Evolutionary conservation across 1,140 invertebrate genomes (phyloP).

Genomic region (Nixonia krombeini): DNA sequence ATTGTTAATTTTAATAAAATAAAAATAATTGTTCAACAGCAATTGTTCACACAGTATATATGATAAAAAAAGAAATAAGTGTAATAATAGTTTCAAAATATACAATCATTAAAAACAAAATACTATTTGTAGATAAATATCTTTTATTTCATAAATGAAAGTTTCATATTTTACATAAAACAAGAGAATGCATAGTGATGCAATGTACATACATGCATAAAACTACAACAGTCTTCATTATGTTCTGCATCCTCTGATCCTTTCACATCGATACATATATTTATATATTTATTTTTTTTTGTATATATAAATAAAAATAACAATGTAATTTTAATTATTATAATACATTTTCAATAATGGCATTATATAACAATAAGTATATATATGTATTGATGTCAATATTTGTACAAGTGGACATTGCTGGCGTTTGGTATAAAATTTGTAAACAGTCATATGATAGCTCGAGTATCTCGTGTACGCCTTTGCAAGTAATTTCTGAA

Average conservation of each 20-base stretch:
- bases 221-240: slow-evolving; percentile 68
- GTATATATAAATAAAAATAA: slow-evolving; percentile 17
- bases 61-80: too few species aligned
- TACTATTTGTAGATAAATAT: slow-evolving; percentile 28
- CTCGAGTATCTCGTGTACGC: too few species aligned
- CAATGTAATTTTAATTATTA: slow-evolving; percentile 4
- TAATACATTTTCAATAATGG: too few species aligned
- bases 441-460: too few species aligned
- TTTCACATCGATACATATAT: slow-evolving; percentile 57
- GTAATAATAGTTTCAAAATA: too few species aligned
- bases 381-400: slow-evolving; percentile 51
- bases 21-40: too few species aligned
- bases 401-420: slow-evolving; percentile 60
- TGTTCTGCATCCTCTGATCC: slow-evolving; percentile 49
- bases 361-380: background rate
- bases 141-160: slow-evolving; percentile 26
- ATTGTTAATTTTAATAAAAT: too few species aligned
- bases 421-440: slow-evolving; percentile 30
- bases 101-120: background rate
- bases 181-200: slow-evolving; percentile 27
- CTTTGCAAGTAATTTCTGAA: too few species aligned
- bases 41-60: too few species aligned
- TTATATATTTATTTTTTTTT: slow-evolving; percentile 36
- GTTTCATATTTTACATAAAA: slow-evolving; percentile 29
- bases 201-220: slow-evolving; percentile 27